phyloP scores from a whole-genome alignment of 2,888 invertebrate species.

The Nematopogon swammerdamellus region DNA sequence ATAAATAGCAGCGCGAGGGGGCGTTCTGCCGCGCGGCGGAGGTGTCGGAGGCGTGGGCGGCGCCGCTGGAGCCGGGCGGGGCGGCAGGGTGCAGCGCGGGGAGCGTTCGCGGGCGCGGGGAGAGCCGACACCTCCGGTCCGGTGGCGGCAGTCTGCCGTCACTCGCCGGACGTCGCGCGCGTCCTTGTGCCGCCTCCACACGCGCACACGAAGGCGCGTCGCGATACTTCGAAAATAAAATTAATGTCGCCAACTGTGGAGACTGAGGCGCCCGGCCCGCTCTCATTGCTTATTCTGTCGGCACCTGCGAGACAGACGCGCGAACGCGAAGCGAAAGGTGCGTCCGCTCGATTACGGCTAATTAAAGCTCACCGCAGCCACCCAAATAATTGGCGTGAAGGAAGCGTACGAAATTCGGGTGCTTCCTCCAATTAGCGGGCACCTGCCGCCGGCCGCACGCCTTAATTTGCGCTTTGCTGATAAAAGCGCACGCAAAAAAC shows the following conservation, averaged over 20 bases:
- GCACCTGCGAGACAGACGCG: conserved; percentile 27
- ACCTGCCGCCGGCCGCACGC: conserved; percentile 48
- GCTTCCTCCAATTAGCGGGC: conserved; percentile 41
- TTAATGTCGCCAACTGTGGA: too few relatives aligned
- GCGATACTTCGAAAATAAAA: background rate
- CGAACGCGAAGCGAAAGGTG: too few relatives aligned
- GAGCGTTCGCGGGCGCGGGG: conserved; percentile 22
- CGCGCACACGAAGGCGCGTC: background rate
- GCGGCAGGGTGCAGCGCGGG: conserved; percentile 15
- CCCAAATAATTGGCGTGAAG: conserved; percentile 51
- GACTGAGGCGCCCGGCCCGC: too few relatives aligned
- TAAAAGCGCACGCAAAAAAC: conserved; percentile 41
- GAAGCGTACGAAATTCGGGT: conserved; percentile 28
- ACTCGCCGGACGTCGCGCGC: background rate
- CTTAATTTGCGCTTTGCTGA: conserved; percentile 42
- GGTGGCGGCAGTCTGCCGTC: background rate
- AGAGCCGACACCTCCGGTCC: conserved; percentile 17
- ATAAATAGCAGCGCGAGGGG: conserved; percentile 9
- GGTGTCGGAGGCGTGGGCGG: too few relatives aligned
- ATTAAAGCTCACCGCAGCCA: conserved; percentile 34
- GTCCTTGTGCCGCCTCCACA: too few relatives aligned
- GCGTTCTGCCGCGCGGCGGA: conserved; percentile 9
- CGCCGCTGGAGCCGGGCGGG: conserved; percentile 11
- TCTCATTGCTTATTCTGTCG: too few relatives aligned
- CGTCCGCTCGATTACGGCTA: conserved; percentile 25